Evolutionary conservation across 2,888 invertebrate species (phyloP).

Genomic region (Icerya purchasi): DNA sequence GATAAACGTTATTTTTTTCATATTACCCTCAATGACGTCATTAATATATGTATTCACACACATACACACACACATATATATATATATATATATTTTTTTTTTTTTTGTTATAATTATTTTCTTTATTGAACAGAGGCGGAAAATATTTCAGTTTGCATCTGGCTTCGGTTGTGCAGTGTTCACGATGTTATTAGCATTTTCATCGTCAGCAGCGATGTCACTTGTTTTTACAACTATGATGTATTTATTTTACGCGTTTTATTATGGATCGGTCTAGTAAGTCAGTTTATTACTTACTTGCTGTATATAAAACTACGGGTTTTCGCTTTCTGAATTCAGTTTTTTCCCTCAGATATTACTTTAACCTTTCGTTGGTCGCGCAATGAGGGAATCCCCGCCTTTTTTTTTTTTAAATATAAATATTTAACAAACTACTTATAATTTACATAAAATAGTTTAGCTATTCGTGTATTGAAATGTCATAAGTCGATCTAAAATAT

Average conservation of each 20-base stretch:
- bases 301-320: background rate
- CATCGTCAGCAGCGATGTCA: background rate
- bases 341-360: too few species aligned
- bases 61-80: background rate
- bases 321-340: too few species aligned
- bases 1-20: too few species aligned
- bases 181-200: background rate
- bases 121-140: background rate
- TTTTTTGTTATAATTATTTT: background rate
- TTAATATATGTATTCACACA: too few species aligned
- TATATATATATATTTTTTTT: background rate
- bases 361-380: too few species aligned
- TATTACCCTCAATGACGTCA: too few species aligned
- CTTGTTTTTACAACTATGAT: background rate
- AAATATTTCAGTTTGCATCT: background rate
- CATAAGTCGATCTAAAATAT: too few species aligned
- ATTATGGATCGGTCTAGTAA: background rate
- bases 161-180: background rate
- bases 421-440: too few species aligned
- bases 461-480: too few species aligned
- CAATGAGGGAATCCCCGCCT: too few species aligned
- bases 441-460: too few species aligned
- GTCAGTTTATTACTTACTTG: background rate
- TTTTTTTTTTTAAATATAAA: too few species aligned
- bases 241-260: background rate